phyloP scores from a whole-genome alignment of 2,888 invertebrate species.

The Protophormia terraenovae region DNA sequence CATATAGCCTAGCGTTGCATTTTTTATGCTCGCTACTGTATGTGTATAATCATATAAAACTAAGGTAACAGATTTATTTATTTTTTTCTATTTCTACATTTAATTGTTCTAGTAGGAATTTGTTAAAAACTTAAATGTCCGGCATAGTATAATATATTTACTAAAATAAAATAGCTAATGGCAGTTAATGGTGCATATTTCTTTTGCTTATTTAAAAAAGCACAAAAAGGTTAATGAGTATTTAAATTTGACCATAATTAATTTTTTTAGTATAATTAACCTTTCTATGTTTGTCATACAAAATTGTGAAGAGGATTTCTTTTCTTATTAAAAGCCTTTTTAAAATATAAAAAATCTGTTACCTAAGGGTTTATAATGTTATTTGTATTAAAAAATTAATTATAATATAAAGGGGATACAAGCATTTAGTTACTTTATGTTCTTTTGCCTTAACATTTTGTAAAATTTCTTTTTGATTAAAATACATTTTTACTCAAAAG shows the following conservation, averaged over 20 bases:
- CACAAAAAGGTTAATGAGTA: constrained; percentile 47
- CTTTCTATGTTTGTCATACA: neutral
- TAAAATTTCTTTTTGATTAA: no score
- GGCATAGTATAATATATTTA: neutral
- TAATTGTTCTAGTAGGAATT: constrained; percentile 45
- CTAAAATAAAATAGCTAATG: constrained; percentile 18
- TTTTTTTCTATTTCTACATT: neutral
- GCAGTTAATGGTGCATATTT: neutral
- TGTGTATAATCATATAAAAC: no score
- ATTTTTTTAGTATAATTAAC: neutral
- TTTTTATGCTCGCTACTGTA: no score
- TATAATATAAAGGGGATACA: no score
- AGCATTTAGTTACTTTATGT: no score
- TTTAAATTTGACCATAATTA: constrained; percentile 54
- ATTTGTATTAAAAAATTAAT: no score
- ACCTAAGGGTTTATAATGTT: neutral
- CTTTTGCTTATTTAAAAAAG: neutral
- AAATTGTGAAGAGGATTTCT: neutral
- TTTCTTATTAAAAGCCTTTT: neutral
- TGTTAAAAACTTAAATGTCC: constrained; percentile 33
- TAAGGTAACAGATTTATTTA: constrained; percentile 1
- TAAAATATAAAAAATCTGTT: neutral
- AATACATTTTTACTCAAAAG: no score
- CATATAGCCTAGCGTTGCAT: no score
- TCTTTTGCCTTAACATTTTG: no score